Base-by-base conservation (phyloP, 2,113 vertebrate species). In the Bombycilla garrulus region DNA sequence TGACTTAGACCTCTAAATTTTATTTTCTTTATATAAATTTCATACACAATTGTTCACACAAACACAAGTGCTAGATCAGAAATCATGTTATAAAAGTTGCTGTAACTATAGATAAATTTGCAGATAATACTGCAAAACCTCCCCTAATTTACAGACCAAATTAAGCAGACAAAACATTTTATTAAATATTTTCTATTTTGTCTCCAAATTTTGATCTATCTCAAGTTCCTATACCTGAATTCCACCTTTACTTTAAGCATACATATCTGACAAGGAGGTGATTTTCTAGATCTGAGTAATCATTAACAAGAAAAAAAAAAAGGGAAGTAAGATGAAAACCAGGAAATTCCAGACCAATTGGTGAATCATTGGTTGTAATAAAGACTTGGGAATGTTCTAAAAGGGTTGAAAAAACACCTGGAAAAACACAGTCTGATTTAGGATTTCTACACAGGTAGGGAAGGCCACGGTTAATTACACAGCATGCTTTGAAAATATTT, bases 401-500 rank as follows among this genome's bases (percentile, higher is more conserved):
- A 70, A 7, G 15, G n/a, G n/a, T 92, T 80, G 40, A 21, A 89
- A 53, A 96, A 89, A 71, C 28, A 96, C 54, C 90, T 90, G 66
- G 38, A 90, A 65, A 95, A 94, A 29, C 50, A 72, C 28, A 48
- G 35, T 67, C 81, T 95, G 60, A 85, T 93, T 93, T 95, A 95
- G 50, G 15, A 92, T 53, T 97, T 80, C 31, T 92, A 66, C 54
- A 85, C 44, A 80, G 57, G 45, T 26, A 89, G 62, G 17, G 13
- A 38, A 88, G 24, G 45, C 35, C 18, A 36, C 81, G 72, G 54
- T 93, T 93, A 92, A 94, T 95, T 93, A 91, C 45, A 70, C 40
- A 95, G 36, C 50, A 20, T 81, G 15, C n/a, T 85, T 92, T 91
- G 45, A 82, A 77, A 95, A 70, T 61, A 88, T 88, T 94, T 86